phyloP scores from a whole-genome alignment of 2,888 invertebrate species.

The Drosophila lacicola region DNA sequence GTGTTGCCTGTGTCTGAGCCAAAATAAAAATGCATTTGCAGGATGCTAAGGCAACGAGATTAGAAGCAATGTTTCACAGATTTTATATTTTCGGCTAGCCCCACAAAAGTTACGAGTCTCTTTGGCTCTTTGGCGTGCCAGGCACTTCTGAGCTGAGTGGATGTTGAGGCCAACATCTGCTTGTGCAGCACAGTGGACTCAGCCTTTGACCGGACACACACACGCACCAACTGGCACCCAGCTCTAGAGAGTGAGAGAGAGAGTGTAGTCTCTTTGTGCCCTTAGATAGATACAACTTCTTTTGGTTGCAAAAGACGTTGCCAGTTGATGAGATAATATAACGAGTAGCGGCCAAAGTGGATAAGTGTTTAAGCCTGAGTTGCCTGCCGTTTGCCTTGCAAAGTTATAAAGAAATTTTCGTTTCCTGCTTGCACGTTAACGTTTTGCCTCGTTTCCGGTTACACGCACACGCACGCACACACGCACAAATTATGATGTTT shows the following conservation, averaged over 20 bases:
- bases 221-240: conserved; percentile 31
- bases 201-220: conserved; percentile 67
- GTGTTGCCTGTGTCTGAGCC: conserved; percentile 4
- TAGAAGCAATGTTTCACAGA: conserved; percentile 9
- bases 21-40: conserved; percentile 34
- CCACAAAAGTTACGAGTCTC: conserved; percentile 42
- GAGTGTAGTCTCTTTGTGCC: conserved; percentile 23
- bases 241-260: conserved; percentile 10
- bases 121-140: conserved; percentile 43
- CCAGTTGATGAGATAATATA: conserved; percentile 74
- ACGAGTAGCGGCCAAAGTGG: conserved; percentile 66
- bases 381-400: conserved; percentile 45
- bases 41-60: conserved; percentile 7
- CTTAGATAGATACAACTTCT: conserved; percentile 44
- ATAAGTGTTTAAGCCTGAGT: conserved; percentile 77
- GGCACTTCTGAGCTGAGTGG: conserved; percentile 51
- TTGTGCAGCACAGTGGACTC: conserved; percentile 65
- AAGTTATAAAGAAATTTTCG: conserved; percentile 73
- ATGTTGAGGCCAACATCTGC: conserved; percentile 59
- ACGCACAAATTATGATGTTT: conserved; percentile 72
- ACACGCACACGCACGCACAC: conserved; percentile 52
- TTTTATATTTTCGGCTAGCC: conserved; percentile 53
- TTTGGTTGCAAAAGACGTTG: conserved; percentile 66
- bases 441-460: conserved; percentile 70
- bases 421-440: conserved; percentile 55